Percentiles rank a stretch among this genome's conserved stretches.
Conservation (phyloP, 1,140 invertebrate species). For the Neocloeon triangulifer region DNA sequence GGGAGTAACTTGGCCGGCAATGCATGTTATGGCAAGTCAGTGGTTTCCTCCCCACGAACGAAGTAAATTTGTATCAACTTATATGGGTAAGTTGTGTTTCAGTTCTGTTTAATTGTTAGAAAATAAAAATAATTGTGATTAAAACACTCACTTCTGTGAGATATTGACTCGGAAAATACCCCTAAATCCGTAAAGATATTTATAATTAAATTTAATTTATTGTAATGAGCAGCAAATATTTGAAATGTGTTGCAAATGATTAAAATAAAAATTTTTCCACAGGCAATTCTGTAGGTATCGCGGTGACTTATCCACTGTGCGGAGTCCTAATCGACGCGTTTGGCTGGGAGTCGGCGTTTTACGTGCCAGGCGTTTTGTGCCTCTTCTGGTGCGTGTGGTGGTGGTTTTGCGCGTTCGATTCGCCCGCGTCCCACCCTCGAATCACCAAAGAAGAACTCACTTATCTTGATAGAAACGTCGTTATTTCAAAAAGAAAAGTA, state of each 20-base stretch:
- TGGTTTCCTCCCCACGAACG: slow-evolving; percentile 67
- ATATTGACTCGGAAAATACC: too few relatives aligned
- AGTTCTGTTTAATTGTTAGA: too few relatives aligned
- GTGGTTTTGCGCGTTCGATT: slow-evolving; percentile 46
- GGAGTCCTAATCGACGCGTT: slow-evolving; percentile 33
- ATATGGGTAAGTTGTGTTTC: slow-evolving; percentile 38
- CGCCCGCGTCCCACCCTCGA: slow-evolving; percentile 51
- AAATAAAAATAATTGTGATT: too few relatives aligned
- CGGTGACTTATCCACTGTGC: slow-evolving; percentile 41
- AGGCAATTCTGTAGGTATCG: slow-evolving; percentile 44
- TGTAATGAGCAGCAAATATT: too few relatives aligned
- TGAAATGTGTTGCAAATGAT: too few relatives aligned
- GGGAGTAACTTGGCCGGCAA: slow-evolving; percentile 63
- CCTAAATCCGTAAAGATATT: too few relatives aligned
- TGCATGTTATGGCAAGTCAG: slow-evolving; percentile 55
- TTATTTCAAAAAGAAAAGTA: too few relatives aligned
- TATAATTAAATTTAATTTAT: too few relatives aligned
- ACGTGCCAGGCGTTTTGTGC: slow-evolving; percentile 36
- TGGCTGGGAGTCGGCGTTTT: slow-evolving; percentile 57
- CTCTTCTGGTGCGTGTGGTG: slow-evolving; percentile 54
- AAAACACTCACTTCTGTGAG: too few relatives aligned
- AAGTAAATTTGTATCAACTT: slow-evolving; percentile 45
- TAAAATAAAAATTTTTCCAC: too few relatives aligned
- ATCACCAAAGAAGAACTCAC: slow-evolving; percentile 43
- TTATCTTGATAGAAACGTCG: slow-evolving; percentile 24